phyloP scores from a whole-genome alignment of 2,888 invertebrate genomes.

The Cheilosia vulpina region DNA sequence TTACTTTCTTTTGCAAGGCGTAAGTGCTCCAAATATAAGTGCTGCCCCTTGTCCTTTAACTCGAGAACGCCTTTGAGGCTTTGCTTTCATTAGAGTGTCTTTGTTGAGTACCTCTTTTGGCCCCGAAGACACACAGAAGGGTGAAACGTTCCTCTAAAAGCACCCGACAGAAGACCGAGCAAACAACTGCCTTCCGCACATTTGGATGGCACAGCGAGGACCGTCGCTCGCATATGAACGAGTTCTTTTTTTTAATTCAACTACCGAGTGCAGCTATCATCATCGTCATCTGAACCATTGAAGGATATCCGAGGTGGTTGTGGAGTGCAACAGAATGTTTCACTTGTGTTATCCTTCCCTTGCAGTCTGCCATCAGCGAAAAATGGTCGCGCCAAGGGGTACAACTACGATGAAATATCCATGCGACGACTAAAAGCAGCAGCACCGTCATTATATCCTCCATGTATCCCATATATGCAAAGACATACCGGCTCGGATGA shows the following conservation, averaged over 20 bases:
- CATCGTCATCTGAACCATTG: slow-evolving; percentile 41
- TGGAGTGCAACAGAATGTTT: slow-evolving; percentile 37
- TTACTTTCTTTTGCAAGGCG: no score
- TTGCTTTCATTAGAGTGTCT: no score
- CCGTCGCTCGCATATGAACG: background rate
- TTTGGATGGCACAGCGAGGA: slow-evolving; percentile 9
- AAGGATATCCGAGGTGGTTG: slow-evolving; percentile 61
- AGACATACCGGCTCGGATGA: background rate
- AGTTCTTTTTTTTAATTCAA: slow-evolving; percentile 19
- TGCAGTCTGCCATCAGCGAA: slow-evolving; percentile 41
- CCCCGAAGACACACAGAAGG: background rate
- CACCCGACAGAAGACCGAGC: slow-evolving; percentile 2
- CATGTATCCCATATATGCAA: background rate
- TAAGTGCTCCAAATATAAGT: no score
- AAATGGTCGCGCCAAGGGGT: slow-evolving; percentile 49
- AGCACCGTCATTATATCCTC: background rate
- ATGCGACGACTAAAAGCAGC: slow-evolving; percentile 38
- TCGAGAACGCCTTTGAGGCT: no score
- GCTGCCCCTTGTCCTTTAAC: no score
- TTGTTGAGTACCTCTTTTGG: no score
- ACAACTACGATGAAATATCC: slow-evolving; percentile 59
- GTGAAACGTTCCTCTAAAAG: background rate
- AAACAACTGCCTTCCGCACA: slow-evolving; percentile 13
- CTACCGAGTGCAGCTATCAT: slow-evolving; percentile 14
- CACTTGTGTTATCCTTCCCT: slow-evolving; percentile 33